These are phyloP conservation scores for Phylloscopus trochilus DNA, from an alignment of 2,113 vertebrate species.

Conservation along the genomic window DNA sequence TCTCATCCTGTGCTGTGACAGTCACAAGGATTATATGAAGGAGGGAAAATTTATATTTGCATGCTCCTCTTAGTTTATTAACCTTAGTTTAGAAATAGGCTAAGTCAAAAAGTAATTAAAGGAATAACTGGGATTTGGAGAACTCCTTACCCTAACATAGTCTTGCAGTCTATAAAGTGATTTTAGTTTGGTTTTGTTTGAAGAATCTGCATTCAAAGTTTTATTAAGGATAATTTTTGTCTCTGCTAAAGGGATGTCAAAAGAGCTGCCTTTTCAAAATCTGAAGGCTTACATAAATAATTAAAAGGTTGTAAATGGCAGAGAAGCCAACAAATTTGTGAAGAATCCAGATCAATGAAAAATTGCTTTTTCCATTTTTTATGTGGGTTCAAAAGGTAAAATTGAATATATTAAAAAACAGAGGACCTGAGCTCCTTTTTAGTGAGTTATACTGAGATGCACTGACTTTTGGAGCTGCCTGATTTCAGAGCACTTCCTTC, in stretches of 20 bases:
- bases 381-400: background rate
- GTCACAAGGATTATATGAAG: background rate
- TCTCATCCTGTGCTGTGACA: background rate
- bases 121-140: background rate
- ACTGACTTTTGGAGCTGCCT: background rate
- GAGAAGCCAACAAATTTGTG: background rate
- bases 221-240: background rate
- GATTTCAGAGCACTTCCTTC: background rate
- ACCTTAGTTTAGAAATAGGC: background rate
- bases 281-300: background rate
- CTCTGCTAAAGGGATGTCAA: background rate
- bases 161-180: background rate
- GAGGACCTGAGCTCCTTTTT: background rate
- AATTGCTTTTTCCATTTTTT: background rate
- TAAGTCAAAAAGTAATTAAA: slow-evolving; percentile 6
- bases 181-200: background rate
- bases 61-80: background rate
- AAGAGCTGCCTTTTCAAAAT: background rate
- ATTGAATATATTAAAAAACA: background rate
- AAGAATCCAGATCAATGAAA: background rate
- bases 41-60: background rate
- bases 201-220: background rate
- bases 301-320: background rate
- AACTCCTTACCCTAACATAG: background rate
- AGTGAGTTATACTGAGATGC: background rate